Percentiles rank a stretch among this genome's conserved stretches.
These are phyloP conservation scores for Gephyroberyx darwinii DNA, from an alignment of 2,797 vertebrate species.

Conservation along the genomic window DNA sequence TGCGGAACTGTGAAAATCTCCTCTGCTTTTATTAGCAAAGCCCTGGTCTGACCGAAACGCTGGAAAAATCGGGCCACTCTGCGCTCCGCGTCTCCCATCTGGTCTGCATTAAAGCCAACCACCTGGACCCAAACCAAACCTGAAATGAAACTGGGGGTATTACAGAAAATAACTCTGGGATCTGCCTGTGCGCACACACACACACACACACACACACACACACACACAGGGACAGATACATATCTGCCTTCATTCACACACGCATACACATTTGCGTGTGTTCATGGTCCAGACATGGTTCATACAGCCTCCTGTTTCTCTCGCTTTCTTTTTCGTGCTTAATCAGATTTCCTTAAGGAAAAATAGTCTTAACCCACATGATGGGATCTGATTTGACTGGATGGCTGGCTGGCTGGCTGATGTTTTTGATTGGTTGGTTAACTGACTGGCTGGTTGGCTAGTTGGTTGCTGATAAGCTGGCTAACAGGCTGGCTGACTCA, in stretches of 20 bases:
- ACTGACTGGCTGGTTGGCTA: constrained; percentile 62
- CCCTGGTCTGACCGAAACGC: constrained; percentile 78
- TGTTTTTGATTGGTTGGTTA: constrained; percentile 60
- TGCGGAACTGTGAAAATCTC: constrained; percentile 86
- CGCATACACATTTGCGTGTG: constrained; percentile 34
- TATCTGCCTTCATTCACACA: constrained; percentile 58
- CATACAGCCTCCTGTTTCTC: constrained; percentile 59
- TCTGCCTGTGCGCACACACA: constrained; percentile 56
- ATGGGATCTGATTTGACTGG: constrained; percentile 70
- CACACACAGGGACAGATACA: constrained; percentile 50
- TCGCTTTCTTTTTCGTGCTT: constrained; percentile 71
- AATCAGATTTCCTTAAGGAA: constrained; percentile 81
- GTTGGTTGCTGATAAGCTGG: constrained; percentile 70
- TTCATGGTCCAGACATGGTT: constrained; percentile 61
- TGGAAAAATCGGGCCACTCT: constrained; percentile 84
- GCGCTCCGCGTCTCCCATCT: constrained; percentile 80
- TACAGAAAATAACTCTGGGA: constrained; percentile 81
- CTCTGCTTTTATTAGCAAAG: constrained; percentile 85
- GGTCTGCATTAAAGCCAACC: constrained; percentile 84
- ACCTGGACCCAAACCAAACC: constrained; percentile 85
- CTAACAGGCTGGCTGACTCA: constrained; percentile 60
- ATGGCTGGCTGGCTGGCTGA: constrained; percentile 45
- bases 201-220: constrained; percentile 21
- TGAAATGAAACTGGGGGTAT: constrained; percentile 85
- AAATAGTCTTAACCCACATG: constrained; percentile 70